Evolutionary conservation across 2,888 invertebrate genomes (phyloP).

Genomic region (Nomada fabriciana): DNA sequence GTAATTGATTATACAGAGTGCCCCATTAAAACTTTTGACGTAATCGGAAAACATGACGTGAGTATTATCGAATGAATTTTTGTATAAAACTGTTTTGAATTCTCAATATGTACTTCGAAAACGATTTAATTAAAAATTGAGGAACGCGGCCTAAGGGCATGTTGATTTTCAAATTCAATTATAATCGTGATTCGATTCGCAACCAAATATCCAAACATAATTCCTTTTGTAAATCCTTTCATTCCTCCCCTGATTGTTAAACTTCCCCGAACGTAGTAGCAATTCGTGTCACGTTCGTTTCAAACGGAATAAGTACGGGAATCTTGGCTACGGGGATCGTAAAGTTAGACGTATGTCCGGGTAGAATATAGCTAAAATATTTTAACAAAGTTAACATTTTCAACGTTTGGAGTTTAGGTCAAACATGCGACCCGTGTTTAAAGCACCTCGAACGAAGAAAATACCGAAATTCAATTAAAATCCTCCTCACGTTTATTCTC

Average conservation of each 20-base stretch:
- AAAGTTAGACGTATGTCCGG: constrained; percentile 2
- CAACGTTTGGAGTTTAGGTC: constrained; percentile 23
- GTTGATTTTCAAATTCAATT: background rate
- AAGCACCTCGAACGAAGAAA: background rate
- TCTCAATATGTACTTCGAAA: background rate
- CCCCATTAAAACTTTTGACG: too few species aligned
- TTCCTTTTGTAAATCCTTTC: background rate
- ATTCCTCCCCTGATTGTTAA: background rate
- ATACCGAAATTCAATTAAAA: constrained; percentile 23
- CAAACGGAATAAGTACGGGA: constrained; percentile 23
- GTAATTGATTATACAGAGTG: too few species aligned
- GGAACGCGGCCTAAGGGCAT: too few species aligned
- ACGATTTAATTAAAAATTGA: background rate
- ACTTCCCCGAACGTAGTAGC: constrained; percentile 3
- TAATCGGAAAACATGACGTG: too few species aligned
- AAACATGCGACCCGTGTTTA: constrained; percentile 1
- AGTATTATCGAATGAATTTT: too few species aligned
- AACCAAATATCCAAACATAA: background rate
- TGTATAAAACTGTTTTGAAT: background rate
- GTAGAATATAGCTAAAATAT: background rate
- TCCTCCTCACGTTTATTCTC: background rate
- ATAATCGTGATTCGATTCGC: background rate
- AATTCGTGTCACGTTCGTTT: constrained; percentile 13
- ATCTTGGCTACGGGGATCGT: background rate
- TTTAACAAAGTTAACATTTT: constrained; percentile 17